phyloP scores from a whole-genome alignment of 2,113 vertebrate genomes.

The Trogon melanurus region DNA sequence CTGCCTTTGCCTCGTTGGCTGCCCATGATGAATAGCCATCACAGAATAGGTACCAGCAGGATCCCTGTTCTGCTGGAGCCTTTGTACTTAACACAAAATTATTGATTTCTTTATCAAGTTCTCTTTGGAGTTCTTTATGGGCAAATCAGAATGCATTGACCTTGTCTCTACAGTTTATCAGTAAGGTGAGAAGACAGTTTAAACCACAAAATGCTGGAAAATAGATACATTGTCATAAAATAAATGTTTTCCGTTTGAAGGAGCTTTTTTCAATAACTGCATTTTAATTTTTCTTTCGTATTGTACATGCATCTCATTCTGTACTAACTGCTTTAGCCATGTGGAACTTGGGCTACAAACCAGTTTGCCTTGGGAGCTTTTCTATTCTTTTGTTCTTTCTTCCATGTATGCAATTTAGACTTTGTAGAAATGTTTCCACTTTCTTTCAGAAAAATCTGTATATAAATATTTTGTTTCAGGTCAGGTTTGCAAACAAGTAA shows the following conservation, averaged over 20 bases:
- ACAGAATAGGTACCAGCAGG: neutral
- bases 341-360: neutral
- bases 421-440: neutral
- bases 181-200: neutral
- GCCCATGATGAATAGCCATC: neutral
- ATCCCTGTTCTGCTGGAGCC: neutral
- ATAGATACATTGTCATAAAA: neutral
- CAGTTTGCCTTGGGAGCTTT: neutral
- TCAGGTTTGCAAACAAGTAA: neutral
- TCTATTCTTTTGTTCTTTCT: neutral
- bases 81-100: neutral
- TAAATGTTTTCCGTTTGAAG: neutral
- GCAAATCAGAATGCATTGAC: neutral
- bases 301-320: neutral
- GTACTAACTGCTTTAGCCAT: neutral
- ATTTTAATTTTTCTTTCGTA: neutral
- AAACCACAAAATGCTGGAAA: neutral
- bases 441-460: neutral
- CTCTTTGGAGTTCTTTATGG: neutral
- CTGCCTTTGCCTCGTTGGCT: neutral
- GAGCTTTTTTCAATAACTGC: neutral
- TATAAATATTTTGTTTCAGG: neutral
- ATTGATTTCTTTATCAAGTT: neutral
- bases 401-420: neutral
- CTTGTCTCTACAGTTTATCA: neutral